Percentiles rank a stretch among this genome's conserved stretches.
These are phyloP conservation scores for Aphrophora alni DNA, from an alignment of 2,888 invertebrate genomes.

Conservation along the genomic window DNA sequence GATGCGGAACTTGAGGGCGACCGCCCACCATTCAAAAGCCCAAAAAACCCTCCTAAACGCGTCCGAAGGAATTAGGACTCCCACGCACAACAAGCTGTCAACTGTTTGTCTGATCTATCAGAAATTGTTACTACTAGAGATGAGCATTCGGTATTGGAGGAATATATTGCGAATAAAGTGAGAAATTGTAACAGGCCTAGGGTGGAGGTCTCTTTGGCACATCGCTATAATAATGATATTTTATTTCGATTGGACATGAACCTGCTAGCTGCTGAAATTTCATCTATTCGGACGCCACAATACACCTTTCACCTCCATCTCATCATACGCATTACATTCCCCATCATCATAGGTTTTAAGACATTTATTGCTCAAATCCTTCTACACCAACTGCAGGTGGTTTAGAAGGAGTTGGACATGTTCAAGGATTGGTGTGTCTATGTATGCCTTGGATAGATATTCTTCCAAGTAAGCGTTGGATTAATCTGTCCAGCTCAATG, in stretches of 20 bases:
- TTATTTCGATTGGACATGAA: background rate
- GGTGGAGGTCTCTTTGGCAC: conserved; percentile 23
- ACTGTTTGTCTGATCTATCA: conserved; percentile 15
- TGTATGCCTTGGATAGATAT: no score
- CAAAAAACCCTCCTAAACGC: conserved; percentile 1
- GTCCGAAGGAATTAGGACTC: conserved; percentile 15
- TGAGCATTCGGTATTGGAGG: conserved; percentile 7
- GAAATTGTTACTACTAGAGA: conserved; percentile 20
- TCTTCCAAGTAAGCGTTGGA: no score
- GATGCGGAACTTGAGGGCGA: conserved; percentile 7
- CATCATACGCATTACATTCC: background rate
- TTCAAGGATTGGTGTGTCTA: no score
- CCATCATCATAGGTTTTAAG: background rate
- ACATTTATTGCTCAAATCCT: background rate
- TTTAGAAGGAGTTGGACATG: background rate
- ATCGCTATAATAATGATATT: conserved; percentile 6
- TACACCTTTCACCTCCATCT: background rate
- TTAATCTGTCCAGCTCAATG: no score
- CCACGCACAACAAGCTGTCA: conserved; percentile 18
- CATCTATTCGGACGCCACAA: background rate
- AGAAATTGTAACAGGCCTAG: conserved; percentile 17
- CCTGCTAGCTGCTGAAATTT: background rate
- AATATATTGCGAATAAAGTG: conserved; percentile 18
- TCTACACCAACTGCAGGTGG: background rate
- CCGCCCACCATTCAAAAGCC: conserved; percentile 19